Evolutionary conservation across 2,797 vertebrate species (phyloP).

Genomic region (Loriculus beryllinus): DNA sequence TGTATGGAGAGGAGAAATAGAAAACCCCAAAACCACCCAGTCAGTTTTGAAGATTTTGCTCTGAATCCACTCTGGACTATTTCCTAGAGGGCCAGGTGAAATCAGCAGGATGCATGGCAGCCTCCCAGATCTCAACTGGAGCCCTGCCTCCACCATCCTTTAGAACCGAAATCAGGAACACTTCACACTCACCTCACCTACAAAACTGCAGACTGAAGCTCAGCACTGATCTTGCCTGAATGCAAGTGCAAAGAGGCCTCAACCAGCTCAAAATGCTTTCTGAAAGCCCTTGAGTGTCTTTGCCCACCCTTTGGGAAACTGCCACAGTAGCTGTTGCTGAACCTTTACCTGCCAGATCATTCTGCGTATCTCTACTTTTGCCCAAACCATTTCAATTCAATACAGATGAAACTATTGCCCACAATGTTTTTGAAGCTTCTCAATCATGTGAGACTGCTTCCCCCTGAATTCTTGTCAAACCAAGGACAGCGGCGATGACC

Average conservation of each 20-base stretch:
- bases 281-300: not conserved
- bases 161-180: not conserved
- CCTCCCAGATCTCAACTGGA: not conserved
- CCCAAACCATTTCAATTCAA: not conserved
- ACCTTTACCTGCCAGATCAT: not conserved
- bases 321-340: not conserved
- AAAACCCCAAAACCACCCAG: not conserved
- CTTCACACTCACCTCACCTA: not conserved
- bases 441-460: constrained; percentile 9
- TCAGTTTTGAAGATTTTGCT: not conserved
- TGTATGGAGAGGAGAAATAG: fast-evolving
- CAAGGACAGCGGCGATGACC: not conserved
- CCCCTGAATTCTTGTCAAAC: not conserved
- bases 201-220: not conserved
- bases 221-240: not conserved
- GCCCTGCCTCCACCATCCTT: not conserved
- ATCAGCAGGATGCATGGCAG: not conserved
- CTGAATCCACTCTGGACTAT: not conserved
- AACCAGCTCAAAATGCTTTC: not conserved
- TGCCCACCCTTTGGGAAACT: not conserved
- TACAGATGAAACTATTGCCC: not conserved
- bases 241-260: not conserved
- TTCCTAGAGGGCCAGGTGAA: not conserved
- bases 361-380: not conserved
- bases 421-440: constrained; percentile 9